phyloP scores from a whole-genome alignment of 2,113 vertebrate species.

The Actenoides hombroni region DNA sequence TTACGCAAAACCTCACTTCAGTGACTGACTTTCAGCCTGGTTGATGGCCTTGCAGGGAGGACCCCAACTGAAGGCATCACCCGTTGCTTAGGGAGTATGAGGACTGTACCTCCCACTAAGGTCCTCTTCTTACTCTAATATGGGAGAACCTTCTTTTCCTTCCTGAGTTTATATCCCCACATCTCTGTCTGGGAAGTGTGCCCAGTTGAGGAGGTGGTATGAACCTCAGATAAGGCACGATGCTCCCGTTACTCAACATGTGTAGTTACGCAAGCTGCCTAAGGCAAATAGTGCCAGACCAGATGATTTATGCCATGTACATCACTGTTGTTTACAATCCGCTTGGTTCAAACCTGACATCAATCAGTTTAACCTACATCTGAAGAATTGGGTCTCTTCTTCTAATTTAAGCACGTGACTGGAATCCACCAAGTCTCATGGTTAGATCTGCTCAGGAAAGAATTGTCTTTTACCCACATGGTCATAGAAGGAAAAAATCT shows the following conservation, averaged over 20 bases:
- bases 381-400: background rate
- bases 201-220: background rate
- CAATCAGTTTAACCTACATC: background rate
- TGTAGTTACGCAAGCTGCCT: background rate
- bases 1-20: background rate
- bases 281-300: background rate
- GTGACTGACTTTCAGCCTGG: background rate
- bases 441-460: background rate
- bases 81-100: background rate
- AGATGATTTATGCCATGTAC: background rate
- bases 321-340: background rate
- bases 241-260: background rate
- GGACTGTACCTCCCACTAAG: background rate
- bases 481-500: background rate
- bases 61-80: background rate
- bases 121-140: background rate
- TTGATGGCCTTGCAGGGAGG: fast-evolving
- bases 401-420: background rate
- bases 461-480: background rate
- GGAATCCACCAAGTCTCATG: background rate
- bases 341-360: background rate
- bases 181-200: background rate
- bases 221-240: background rate
- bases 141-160: background rate
- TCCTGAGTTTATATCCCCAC: background rate